Conservation (phyloP, 2,113 vertebrate species). For the Chloropsis cyanopogon region DNA sequence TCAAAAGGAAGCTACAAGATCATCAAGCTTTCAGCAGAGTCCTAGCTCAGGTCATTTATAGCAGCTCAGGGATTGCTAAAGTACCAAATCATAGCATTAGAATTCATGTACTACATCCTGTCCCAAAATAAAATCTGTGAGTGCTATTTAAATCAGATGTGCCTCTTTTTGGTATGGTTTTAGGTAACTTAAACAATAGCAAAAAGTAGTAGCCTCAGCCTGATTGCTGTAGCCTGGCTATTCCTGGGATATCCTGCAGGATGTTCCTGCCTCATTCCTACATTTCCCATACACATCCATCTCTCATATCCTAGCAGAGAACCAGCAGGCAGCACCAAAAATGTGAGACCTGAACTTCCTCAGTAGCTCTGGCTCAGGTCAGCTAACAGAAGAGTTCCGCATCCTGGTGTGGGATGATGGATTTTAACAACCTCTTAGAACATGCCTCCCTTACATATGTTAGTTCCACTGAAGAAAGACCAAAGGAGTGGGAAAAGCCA, state of each 20-base stretch:
- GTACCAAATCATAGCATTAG: not conserved
- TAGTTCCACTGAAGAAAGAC: not conserved
- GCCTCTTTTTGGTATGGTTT: not conserved
- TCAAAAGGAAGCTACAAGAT: not conserved
- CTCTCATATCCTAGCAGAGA: not conserved
- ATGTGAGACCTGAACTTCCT: not conserved
- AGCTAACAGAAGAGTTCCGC: not conserved
- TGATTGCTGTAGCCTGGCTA: not conserved
- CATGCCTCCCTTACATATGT: not conserved
- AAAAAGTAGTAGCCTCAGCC: not conserved
- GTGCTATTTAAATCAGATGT: not conserved
- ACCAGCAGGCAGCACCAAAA: not conserved
- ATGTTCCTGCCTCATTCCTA: not conserved
- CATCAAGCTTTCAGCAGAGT: not conserved
- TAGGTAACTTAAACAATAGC: not conserved
- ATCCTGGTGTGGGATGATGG: not conserved
- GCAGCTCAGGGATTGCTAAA: not conserved
- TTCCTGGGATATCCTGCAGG: conserved; percentile 21
- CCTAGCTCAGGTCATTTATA: not conserved
- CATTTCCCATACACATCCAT: not conserved
- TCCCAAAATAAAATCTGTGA: not conserved
- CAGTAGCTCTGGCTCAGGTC: not conserved
- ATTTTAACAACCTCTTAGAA: not conserved
- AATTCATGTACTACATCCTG: not conserved
- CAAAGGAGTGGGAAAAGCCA: not conserved